Evolutionary conservation across 2,113 vertebrate species (phyloP).

Genomic region (Pterophyllum scalare): DNA sequence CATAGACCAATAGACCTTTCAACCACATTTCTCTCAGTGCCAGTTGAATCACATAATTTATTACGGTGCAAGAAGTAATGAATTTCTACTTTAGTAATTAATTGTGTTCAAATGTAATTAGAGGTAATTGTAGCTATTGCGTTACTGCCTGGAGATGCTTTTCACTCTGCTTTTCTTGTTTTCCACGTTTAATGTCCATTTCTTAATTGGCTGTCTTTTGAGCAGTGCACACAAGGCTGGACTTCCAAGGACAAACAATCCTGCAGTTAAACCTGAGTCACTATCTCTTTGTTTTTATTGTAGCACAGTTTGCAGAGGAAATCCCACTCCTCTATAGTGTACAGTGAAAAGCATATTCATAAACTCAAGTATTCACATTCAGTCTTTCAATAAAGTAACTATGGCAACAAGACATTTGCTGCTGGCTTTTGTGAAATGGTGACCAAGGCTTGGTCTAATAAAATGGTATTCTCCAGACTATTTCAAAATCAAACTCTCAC

Average conservation of each 20-base stretch:
- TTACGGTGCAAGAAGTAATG: background rate
- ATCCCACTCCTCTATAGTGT: constrained; percentile 15
- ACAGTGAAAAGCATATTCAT: constrained; percentile 50
- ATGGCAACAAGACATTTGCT: constrained; percentile 58
- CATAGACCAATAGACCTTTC: background rate
- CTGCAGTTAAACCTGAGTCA: constrained; percentile 25
- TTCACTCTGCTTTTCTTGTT: constrained; percentile 22
- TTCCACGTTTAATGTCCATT: constrained; percentile 27
- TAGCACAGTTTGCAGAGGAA: constrained; percentile 11
- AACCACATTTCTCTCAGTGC: background rate
- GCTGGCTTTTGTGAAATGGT: constrained; percentile 32
- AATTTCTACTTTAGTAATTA: constrained; percentile 16
- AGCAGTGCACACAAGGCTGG: constrained; percentile 24
- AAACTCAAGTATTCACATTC: constrained; percentile 22
- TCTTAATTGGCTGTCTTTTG: constrained; percentile 55
- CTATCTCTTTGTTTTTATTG: constrained; percentile 18
- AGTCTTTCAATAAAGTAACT: constrained; percentile 46
- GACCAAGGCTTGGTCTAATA: constrained; percentile 17
- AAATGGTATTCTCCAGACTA: constrained; percentile 18
- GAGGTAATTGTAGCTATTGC: constrained; percentile 20
- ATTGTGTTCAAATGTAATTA: constrained; percentile 30
- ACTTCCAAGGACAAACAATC: constrained; percentile 19
- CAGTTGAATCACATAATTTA: background rate
- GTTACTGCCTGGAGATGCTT: background rate
- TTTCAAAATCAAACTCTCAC: constrained; percentile 10